Base-by-base conservation (phyloP, 2,113 vertebrate species). In the Sinocyclocheilus anophthalmus region DNA sequence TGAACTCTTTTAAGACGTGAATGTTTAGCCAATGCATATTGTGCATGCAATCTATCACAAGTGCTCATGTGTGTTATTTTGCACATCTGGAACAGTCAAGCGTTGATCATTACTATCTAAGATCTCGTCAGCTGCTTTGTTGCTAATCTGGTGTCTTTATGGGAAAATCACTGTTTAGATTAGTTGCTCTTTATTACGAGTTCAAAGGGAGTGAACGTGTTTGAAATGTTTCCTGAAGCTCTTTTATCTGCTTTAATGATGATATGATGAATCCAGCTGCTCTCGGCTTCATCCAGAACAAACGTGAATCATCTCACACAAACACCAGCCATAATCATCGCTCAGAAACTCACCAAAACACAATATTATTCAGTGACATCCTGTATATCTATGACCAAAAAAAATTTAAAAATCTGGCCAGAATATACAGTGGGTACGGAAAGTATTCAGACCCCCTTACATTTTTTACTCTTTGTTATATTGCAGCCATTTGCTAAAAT, bases 221-320 rank as follows among this genome's bases (percentile, higher is more conserved):
- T 82, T 88, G 87, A 88, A 85, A 78, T 59, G 16, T 80, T 57
- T 65, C 73, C 72, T 55, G 65, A n/a, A 76, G 72, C 26, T 53
- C 61, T 70, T 88, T 85, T 76, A 85, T 82, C 83, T 61, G 78
- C 18, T 85, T 85, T 85, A 85, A 85, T 79, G 84, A 88, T 67
- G 78, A 85, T 14, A 45, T 76, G 61, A 42, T 53, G 76, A 87
- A 65, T 81, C 72, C 37, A 48, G 84, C 76, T 85, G 80, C 57
- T 70, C 45, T 76, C 80, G 78, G 70, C 87, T 81, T 67, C 83
- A 72, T 42, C 48, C 69, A 72, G 33, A 45, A 9, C 78, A 70
- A 57, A 59, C 48, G 24, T 45, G 1, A 42, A 20, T 81, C 75
- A 82, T 59, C 61, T 67, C 83, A 16, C 7, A 84, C n/a, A 83